Percentiles rank a stretch among this genome's conserved stretches.
Evolutionary conservation across 2,797 vertebrate species (phyloP).

Genomic region (Gadopsis bispinosus): DNA sequence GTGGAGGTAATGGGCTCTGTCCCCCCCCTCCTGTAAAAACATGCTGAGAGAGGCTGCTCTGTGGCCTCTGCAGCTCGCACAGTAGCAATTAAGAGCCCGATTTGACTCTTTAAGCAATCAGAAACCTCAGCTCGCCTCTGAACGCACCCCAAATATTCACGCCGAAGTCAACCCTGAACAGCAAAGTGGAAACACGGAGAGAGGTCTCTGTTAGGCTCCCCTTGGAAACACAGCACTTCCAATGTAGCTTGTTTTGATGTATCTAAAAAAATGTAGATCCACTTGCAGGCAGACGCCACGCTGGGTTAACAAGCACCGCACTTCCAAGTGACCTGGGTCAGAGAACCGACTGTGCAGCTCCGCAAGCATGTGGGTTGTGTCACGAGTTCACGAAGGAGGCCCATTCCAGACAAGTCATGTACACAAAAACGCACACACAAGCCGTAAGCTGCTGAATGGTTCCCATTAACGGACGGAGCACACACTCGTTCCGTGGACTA

Average conservation of each 20-base stretch:
- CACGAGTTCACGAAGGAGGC: conserved; percentile 53
- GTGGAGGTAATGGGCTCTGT: conserved; percentile 29
- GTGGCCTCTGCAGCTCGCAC: conserved; percentile 56
- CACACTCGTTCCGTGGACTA: conserved; percentile 44
- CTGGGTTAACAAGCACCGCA: conserved; percentile 61
- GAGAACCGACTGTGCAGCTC: conserved; percentile 12
- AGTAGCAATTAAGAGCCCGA: conserved; percentile 74
- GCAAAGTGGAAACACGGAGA: conserved; percentile 8
- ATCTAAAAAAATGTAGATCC: conserved; percentile 23
- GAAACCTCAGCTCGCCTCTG: conserved; percentile 57
- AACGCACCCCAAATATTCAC: conserved; percentile 40
- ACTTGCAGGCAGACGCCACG: conserved; percentile 28
- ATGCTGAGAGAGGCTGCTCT: conserved; percentile 71
- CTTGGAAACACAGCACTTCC: conserved; percentile 37
- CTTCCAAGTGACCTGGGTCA: conserved; percentile 51
- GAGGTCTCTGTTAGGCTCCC: conserved; percentile 4
- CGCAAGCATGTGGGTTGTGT: conserved; percentile 35
- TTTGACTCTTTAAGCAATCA: conserved; percentile 56
- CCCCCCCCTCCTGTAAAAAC: conserved; percentile 60
- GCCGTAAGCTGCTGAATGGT: conserved; percentile 38
- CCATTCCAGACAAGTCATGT: conserved; percentile 27
- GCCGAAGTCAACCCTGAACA: conserved; percentile 6
- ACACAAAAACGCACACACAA: conserved; percentile 25
- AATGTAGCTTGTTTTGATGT: conserved; percentile 44
- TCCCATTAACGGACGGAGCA: conserved; percentile 57